phyloP scores from a whole-genome alignment of 1,140 invertebrate species.

The Heliothis virescens region DNA sequence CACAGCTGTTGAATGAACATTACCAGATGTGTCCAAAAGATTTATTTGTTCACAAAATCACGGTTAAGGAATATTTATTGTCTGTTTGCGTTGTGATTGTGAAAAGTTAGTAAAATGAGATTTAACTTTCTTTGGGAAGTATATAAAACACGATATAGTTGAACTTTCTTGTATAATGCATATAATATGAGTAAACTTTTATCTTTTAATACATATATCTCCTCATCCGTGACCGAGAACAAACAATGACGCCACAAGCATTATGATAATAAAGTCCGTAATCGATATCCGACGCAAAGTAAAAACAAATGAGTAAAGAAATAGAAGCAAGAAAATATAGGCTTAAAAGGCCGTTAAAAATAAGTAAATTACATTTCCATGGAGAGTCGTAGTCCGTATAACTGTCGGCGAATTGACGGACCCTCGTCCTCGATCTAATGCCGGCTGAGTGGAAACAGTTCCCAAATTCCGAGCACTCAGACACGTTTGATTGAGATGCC shows the following conservation, averaged over 20 bases:
- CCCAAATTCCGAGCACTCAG: constrained; percentile 53
- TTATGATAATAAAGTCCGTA: background rate
- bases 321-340: background rate
- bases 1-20: constrained; percentile 64
- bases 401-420: constrained; percentile 69
- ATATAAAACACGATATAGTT: background rate
- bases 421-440: constrained; percentile 64
- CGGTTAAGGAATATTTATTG: constrained; percentile 35
- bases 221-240: background rate
- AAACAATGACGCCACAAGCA: constrained; percentile 4
- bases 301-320: constrained; percentile 15
- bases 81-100: constrained; percentile 21
- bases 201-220: background rate
- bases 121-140: background rate
- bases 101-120: constrained; percentile 30
- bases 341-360: constrained; percentile 57
- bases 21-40: constrained; percentile 62
- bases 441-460: constrained; percentile 62
- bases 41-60: constrained; percentile 41
- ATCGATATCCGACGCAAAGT: constrained; percentile 23
- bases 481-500: constrained; percentile 60
- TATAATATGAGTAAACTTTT: background rate
- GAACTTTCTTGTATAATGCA: background rate
- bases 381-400: constrained; percentile 59
- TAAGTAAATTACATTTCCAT: constrained; percentile 68